Conservation (phyloP, 2,113 vertebrate species). For the Gymnogyps californianus region DNA sequence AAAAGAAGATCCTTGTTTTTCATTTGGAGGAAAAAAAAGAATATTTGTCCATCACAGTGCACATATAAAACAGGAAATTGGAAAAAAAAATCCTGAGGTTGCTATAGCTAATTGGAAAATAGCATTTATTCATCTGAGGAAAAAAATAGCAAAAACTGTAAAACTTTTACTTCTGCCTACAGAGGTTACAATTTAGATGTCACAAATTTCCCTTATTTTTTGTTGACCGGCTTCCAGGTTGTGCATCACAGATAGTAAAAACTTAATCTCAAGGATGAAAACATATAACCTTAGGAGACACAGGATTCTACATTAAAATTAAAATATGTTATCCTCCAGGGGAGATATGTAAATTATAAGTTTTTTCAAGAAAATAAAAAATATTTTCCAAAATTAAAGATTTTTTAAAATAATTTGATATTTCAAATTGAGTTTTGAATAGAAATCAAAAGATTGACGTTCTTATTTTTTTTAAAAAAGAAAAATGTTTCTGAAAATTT, state of each 20-base stretch:
- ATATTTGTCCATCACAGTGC: not conserved
- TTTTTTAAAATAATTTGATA: not conserved
- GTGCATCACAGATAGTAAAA: not conserved
- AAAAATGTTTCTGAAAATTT: not conserved
- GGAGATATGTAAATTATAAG: not conserved
- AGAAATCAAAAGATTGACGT: not conserved
- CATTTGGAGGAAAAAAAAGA: not conserved
- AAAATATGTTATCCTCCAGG: not conserved
- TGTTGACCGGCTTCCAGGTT: not conserved
- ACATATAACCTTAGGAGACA: not conserved
- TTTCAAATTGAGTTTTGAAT: not conserved
- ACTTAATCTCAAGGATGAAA: not conserved
- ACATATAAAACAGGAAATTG: not conserved
- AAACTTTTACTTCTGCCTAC: not conserved
- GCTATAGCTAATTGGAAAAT: not conserved
- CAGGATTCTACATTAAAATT: not conserved
- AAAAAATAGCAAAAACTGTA: not conserved
- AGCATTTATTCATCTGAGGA: not conserved
- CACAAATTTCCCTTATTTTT: not conserved
- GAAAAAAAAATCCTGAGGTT: rapidly evolving
- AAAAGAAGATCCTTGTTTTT: not conserved
- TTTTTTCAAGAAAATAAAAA: not conserved
- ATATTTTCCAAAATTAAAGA: not conserved
- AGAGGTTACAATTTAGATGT: not conserved
- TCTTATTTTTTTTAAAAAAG: not conserved